Percentiles rank a stretch among this genome's conserved stretches.
phyloP scores from a whole-genome alignment of 2,113 vertebrate species.

The Megaceryle torquata region DNA sequence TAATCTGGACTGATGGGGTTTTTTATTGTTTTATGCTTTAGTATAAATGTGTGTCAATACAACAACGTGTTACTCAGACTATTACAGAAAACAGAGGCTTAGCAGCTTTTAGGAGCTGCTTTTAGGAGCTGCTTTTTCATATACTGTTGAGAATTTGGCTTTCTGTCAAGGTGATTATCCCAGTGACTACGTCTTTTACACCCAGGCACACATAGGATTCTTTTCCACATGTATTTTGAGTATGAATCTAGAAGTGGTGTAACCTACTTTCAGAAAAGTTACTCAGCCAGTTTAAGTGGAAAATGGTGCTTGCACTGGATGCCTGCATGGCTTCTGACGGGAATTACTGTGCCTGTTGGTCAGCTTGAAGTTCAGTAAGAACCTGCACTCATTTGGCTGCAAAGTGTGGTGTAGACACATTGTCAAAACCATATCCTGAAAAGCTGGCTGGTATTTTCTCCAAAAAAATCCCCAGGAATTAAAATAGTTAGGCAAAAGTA shows the following conservation, averaged over 20 bases:
- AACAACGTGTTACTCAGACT: not conserved
- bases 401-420: not conserved
- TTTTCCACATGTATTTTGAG: not conserved
- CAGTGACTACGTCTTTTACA: not conserved
- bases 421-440: not conserved
- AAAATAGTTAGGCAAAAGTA: not conserved
- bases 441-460: not conserved
- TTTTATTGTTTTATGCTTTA: not conserved
- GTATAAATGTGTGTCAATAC: not conserved
- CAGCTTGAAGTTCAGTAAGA: not conserved
- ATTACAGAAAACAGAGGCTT: not conserved
- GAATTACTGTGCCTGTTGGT: not conserved
- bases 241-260: not conserved
- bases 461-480: not conserved
- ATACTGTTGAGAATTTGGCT: not conserved
- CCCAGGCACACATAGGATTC: not conserved
- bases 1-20: not conserved
- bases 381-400: not conserved
- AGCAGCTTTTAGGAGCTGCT: not conserved
- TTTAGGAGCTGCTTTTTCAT: not conserved
- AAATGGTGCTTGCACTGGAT: not conserved
- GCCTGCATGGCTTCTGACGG: not conserved
- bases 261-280: not conserved
- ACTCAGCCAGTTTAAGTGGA: not conserved
- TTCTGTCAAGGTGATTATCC: not conserved